Evolutionary conservation across 1,140 invertebrate genomes (phyloP).

Genomic region (Leptinotarsa undecemlineata): DNA sequence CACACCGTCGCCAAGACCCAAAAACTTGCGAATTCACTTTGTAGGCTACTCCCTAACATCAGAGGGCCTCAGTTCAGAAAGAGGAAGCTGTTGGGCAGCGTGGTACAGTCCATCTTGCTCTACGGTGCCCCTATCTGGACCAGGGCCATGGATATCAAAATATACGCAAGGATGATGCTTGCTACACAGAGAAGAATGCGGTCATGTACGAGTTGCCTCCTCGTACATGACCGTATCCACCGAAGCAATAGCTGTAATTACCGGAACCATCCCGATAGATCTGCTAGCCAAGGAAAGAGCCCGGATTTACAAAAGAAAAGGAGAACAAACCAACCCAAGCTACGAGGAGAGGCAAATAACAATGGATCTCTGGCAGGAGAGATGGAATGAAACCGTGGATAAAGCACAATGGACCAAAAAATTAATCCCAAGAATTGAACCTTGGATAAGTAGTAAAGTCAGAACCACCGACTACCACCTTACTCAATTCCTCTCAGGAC

Average conservation of each 20-base stretch:
- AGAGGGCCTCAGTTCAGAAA: slow-evolving; percentile 22
- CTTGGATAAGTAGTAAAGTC: slow-evolving; percentile 34
- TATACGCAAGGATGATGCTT: slow-evolving; percentile 9
- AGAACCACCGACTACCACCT: slow-evolving; percentile 40
- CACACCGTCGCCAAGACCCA: not conserved
- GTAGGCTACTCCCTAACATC: slow-evolving; percentile 28
- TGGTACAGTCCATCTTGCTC: slow-evolving; percentile 26
- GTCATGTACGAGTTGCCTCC: slow-evolving; percentile 15
- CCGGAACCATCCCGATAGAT: slow-evolving; percentile 40
- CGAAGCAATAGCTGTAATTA: slow-evolving; percentile 35
- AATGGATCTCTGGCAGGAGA: slow-evolving; percentile 24
- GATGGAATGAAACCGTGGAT: slow-evolving; percentile 11
- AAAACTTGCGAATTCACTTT: not conserved
- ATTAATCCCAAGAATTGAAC: slow-evolving; percentile 27
- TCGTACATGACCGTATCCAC: slow-evolving; percentile 40
- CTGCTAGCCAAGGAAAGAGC: slow-evolving; percentile 35
- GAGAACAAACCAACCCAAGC: not conserved
- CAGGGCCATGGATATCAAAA: not conserved
- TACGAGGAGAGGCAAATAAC: slow-evolving; percentile 2
- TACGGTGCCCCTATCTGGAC: too few relatives aligned
- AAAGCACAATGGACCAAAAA: slow-evolving; percentile 29
- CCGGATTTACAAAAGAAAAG: not conserved
- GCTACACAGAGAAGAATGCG: slow-evolving; percentile 23
- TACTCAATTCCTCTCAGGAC: slow-evolving; percentile 47
- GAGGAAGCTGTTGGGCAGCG: slow-evolving; percentile 29